Evolutionary conservation across 2,888 invertebrate genomes (phyloP), one percentile per base, ranked within the genome.

Genomic region (Nomada fabriciana): DNA sequence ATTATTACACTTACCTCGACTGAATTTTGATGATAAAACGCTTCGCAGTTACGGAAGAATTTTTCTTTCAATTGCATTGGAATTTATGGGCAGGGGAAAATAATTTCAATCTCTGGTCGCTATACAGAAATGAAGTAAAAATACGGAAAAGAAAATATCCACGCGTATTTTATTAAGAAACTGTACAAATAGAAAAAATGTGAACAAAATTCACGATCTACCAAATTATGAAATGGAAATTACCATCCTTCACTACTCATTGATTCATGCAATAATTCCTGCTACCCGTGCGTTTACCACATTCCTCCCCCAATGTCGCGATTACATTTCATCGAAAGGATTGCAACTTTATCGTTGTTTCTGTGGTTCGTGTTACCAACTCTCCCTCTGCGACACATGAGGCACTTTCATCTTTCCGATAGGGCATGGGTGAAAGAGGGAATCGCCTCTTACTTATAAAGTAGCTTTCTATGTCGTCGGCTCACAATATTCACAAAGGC

Each of bases 381-480:
- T 2, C 11, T 36, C 18, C 23, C 5, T 10, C 52, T 15, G 60
- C n/a, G 23, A 25, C 25, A 43, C 53, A 50, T 57, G 63, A 36
- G 7, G 36, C 36, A 50, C 18, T 3, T 43, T 42, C 50, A 5
- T 42, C 53, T 29, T 43, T 20, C 25, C 52, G 43, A 50, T 36
- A 29, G 2, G 7, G 15, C 5, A 10, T 7, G 0, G 13, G 20
- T n/a, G 18, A 15, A 52, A 59, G 50, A 0, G 29, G 69, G 29
- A 13, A 59, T 29, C 25, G 53, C 47, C 59, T 61, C 64, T 71
- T 47, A 23, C 43, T n/a, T 57, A 50, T 71, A 82, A 76, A 76
- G 76, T 76, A 71, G 71, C 70, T 82, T 82, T 76, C 63, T 68
- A 36, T 68, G 83, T 65, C 43, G 77, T 53, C 63, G 57, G 69